These are phyloP conservation scores for Liasis olivaceus DNA, from an alignment of 2,797 vertebrate species.

Conservation along the genomic window DNA sequence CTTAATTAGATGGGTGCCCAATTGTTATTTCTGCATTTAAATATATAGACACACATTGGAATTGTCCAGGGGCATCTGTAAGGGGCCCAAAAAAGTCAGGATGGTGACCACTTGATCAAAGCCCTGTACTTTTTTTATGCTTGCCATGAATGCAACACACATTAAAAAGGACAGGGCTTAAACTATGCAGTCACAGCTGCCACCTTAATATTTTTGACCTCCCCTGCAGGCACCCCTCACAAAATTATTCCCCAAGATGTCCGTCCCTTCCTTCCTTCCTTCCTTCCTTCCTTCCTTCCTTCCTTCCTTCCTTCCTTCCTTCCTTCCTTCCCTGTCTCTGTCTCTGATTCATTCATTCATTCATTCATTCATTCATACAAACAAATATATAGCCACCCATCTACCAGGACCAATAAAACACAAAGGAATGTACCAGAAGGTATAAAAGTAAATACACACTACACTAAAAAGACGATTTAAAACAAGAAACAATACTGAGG, in stretches of 20 bases:
- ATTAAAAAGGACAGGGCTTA: neutral
- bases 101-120: neutral
- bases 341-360: neutral
- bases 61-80: neutral
- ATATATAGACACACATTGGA: neutral
- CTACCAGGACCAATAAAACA: neutral
- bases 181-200: neutral
- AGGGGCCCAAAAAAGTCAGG: neutral
- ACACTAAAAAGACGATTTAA: neutral
- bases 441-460: neutral
- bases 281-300: no score
- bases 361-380: neutral
- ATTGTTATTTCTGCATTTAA: neutral
- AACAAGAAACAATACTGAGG: neutral
- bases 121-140: neutral
- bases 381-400: neutral
- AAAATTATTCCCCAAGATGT: neutral
- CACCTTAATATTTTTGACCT: neutral
- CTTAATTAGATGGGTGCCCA: neutral
- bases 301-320: no score
- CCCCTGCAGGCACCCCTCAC: neutral
- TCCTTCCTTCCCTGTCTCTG: no score
- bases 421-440: neutral
- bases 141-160: neutral
- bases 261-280: no score